Conservation (phyloP, 2,888 invertebrate species). For the Amblyjoppa proteus region DNA sequence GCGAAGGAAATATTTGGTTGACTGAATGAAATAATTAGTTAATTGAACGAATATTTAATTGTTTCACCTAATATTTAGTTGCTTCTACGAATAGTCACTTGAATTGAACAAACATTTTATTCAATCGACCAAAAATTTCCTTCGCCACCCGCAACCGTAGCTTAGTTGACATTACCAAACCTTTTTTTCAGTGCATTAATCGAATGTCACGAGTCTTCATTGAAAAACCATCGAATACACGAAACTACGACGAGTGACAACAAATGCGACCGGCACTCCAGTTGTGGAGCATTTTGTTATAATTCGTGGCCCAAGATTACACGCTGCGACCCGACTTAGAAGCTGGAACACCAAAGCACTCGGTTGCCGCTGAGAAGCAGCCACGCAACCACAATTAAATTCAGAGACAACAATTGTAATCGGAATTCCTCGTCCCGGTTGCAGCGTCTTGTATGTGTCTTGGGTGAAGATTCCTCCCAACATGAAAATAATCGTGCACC, state of each 20-base stretch:
- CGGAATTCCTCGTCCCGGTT: conserved; percentile 7
- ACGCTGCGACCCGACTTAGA: background rate
- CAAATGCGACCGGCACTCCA: background rate
- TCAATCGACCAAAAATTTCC: too few species aligned
- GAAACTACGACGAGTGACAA: background rate
- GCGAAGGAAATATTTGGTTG: too few species aligned
- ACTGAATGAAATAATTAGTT: too few species aligned
- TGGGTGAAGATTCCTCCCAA: background rate
- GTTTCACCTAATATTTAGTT: too few species aligned
- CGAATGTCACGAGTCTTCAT: background rate
- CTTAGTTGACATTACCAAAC: too few species aligned
- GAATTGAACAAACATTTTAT: too few species aligned
- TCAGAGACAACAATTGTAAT: conserved; percentile 19
- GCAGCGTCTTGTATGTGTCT: background rate
- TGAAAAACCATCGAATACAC: too few species aligned
- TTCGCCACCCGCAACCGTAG: too few species aligned
- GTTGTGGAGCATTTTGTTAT: background rate
- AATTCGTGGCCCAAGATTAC: background rate
- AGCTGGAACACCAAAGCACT: background rate
- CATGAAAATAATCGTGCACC: conserved; percentile 1
- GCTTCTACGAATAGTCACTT: too few species aligned
- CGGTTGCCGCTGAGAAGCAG: background rate
- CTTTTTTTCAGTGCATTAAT: background rate
- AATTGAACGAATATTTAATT: too few species aligned
- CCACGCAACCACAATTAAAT: conserved; percentile 15